A percentile compares a stretch with the other conserved stretches of the same genome.
These are phyloP conservation scores for Lerista edwardsae DNA, from an alignment of 2,797 vertebrate genomes.

Conservation along the genomic window DNA sequence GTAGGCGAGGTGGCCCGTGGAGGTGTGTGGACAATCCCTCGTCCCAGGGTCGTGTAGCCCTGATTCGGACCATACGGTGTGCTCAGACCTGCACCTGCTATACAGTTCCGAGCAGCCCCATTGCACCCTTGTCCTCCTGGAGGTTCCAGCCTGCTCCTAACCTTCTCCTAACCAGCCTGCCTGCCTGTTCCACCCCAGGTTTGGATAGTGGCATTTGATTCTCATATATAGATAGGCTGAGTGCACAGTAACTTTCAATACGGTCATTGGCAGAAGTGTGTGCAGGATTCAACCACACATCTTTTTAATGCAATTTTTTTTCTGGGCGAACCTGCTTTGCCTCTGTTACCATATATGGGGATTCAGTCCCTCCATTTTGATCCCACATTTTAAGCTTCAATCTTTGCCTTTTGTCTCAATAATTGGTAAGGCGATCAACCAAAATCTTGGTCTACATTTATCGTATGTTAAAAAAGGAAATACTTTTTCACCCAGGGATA, in stretches of 20 bases:
- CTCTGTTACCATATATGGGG: not conserved
- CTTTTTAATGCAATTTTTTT: not conserved
- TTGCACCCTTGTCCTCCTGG: too few relatives aligned
- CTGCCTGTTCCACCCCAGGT: not conserved
- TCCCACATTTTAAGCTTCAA: not conserved
- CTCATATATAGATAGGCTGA: not conserved
- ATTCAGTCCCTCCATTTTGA: too few relatives aligned
- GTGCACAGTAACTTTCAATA: not conserved
- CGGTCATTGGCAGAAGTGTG: not conserved
- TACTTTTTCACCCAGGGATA: too few relatives aligned
- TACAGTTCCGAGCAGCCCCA: too few relatives aligned
- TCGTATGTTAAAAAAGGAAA: conserved; percentile 31
- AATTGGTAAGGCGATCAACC: conserved; percentile 19
- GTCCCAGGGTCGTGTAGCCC: too few relatives aligned
- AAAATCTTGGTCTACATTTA: conserved; percentile 36
- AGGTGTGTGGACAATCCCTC: too few relatives aligned
- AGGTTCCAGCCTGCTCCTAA: too few relatives aligned
- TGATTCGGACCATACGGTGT: too few relatives aligned
- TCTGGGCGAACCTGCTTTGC: not conserved
- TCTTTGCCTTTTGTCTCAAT: conserved; percentile 1
- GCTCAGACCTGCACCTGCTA: too few relatives aligned
- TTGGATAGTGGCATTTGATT: not conserved
- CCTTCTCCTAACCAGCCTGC: too few relatives aligned
- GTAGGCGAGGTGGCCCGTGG: too few relatives aligned
- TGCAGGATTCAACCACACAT: not conserved